phyloP scores from a whole-genome alignment of 2,888 invertebrate species.

The Cheilosia variabilis region DNA sequence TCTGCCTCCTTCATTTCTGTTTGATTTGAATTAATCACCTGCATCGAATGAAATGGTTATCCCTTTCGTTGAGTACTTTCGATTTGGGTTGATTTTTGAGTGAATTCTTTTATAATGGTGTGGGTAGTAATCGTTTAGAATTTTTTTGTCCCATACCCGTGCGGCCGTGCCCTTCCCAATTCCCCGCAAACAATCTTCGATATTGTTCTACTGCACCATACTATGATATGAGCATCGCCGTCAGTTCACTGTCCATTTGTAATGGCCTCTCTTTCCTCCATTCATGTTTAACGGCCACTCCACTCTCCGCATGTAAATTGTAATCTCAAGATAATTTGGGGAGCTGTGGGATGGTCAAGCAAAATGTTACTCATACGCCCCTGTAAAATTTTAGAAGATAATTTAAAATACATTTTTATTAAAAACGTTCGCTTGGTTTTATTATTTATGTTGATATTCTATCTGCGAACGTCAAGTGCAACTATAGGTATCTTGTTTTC shows the following conservation, averaged over 20 bases:
- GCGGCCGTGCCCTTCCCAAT: no score
- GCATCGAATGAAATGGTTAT: conserved; percentile 14
- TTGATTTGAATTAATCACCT: neutral
- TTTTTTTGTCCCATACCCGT: no score
- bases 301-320: no score
- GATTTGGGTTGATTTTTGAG: conserved; percentile 19
- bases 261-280: neutral
- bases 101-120: neutral
- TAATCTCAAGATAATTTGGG: conserved; percentile 9
- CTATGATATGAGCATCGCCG: no score
- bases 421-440: neutral
- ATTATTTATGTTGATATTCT: neutral
- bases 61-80: conserved; percentile 31
- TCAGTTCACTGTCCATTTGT: no score
- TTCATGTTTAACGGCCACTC: neutral
- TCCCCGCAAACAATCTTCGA: no score
- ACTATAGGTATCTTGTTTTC: no score
- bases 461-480: no score
- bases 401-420: neutral
- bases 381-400: conserved; percentile 14
- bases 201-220: no score
- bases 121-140: neutral
- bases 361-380: conserved; percentile 66
- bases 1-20: conserved; percentile 7
- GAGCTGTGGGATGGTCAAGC: neutral